These are phyloP conservation scores for Holocentrus rufus DNA, from an alignment of 2,797 vertebrate genomes.

Conservation along the genomic window DNA sequence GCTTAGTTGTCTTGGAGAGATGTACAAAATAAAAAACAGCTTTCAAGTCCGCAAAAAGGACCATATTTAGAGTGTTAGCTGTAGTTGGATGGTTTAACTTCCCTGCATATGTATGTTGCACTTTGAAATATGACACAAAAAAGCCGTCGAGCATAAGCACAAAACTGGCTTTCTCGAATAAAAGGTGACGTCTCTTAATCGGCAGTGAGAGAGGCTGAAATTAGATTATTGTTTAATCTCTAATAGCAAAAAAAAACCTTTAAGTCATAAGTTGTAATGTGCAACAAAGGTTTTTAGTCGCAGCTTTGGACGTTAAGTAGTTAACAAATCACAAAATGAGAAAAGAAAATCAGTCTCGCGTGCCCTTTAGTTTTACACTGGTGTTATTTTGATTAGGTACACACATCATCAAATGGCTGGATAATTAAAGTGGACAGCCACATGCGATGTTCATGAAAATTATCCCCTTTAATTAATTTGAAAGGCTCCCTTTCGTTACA, in stretches of 20 bases:
- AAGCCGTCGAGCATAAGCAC: background rate
- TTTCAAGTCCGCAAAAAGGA: slow-evolving; percentile 68
- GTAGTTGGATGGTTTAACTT: slow-evolving; percentile 64
- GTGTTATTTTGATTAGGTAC: slow-evolving; percentile 63
- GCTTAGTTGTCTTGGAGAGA: slow-evolving; percentile 82
- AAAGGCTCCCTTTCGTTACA: slow-evolving; percentile 69
- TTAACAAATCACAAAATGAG: background rate
- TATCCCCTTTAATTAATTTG: slow-evolving; percentile 76
- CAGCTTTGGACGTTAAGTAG: background rate
- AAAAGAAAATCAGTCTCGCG: slow-evolving; percentile 23
- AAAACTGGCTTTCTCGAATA: background rate
- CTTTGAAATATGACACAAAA: slow-evolving; percentile 41
- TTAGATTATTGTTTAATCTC: slow-evolving; percentile 2
- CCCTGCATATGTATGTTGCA: slow-evolving; percentile 65
- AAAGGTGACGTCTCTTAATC: slow-evolving; percentile 5
- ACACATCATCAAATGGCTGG: slow-evolving; percentile 63
- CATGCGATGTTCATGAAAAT: slow-evolving; percentile 68
- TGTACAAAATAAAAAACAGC: slow-evolving; percentile 74
- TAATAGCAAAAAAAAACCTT: background rate
- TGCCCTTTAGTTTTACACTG: slow-evolving; percentile 33
- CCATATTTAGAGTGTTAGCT: slow-evolving; percentile 74
- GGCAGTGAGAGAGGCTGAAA: background rate
- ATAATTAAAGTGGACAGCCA: slow-evolving; percentile 76
- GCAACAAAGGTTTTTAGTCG: slow-evolving; percentile 30
- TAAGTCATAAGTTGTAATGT: slow-evolving; percentile 4